Evolutionary conservation across 2,797 vertebrate species (phyloP).

Genomic region (Toxotes lorentzi): DNA sequence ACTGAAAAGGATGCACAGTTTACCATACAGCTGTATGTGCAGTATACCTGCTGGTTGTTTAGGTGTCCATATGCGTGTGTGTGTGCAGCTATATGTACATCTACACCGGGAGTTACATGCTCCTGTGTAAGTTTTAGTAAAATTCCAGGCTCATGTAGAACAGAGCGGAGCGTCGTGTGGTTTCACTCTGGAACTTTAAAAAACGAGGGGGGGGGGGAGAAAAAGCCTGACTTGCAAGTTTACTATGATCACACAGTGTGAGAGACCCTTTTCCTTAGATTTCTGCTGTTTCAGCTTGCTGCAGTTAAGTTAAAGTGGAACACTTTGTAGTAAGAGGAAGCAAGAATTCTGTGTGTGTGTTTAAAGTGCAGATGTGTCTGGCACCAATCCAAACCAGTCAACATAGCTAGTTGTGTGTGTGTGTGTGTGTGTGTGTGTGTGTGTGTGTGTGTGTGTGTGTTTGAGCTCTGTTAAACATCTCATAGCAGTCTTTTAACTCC

Average conservation of each 20-base stretch:
- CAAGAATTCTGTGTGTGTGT: conserved; percentile 12
- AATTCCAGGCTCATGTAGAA: conserved; percentile 40
- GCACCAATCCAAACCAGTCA: conserved; percentile 49
- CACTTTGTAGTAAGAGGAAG: conserved; percentile 26
- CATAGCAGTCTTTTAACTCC: conserved; percentile 27
- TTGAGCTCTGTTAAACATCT: conserved; percentile 45
- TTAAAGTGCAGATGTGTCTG: conserved; percentile 61
- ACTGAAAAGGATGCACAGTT: neutral
- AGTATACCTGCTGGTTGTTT: neutral
- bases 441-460: conserved; percentile 9
- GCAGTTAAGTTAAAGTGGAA: conserved; percentile 38
- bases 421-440: conserved; percentile 7
- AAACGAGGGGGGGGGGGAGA: neutral
- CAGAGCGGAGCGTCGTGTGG: conserved; percentile 46
- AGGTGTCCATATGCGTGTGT: neutral
- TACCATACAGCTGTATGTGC: neutral
- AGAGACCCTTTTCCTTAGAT: conserved; percentile 9
- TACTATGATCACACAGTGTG: conserved; percentile 44
- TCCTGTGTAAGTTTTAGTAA: conserved; percentile 27
- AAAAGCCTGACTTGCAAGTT: conserved; percentile 65
- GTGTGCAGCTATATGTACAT: conserved; percentile 15
- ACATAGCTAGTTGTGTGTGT: conserved; percentile 16
- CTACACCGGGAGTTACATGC: conserved; percentile 21
- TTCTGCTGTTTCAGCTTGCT: conserved; percentile 68
- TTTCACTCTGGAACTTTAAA: conserved; percentile 59